Evolutionary conservation across 2,113 vertebrate genomes (phyloP).

Genomic region (Salvelinus fontinalis): DNA sequence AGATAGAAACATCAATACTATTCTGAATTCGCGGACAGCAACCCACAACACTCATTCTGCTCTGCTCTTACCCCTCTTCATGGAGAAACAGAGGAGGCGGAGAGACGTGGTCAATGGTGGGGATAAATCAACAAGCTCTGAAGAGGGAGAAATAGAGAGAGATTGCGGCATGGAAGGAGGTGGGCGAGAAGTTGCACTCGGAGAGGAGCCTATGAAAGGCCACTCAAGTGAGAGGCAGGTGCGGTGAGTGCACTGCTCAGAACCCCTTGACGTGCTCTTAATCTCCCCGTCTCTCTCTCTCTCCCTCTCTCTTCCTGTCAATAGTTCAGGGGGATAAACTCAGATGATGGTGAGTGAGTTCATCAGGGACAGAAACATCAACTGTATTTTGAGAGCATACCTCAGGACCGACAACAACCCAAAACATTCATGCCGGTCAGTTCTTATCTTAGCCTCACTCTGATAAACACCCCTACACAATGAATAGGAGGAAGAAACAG

Average conservation of each 20-base stretch:
- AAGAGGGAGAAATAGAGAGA: not conserved
- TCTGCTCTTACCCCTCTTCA: no score
- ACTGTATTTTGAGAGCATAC: no score
- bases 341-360: not conserved
- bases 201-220: conserved; percentile 3
- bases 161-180: no score
- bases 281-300: not conserved
- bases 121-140: not conserved
- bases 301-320: conserved; percentile 1
- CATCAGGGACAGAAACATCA: no score
- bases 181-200: not conserved
- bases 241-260: conserved; percentile 4
- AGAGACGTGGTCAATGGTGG: no score
- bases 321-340: not conserved
- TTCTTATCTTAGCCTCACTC: no score
- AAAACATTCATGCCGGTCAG: no score
- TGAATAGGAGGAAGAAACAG: not conserved
- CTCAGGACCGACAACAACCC: no score
- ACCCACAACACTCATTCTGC: no score
- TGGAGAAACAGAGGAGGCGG: not conserved
- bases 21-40: no score
- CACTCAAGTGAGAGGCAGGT: not conserved
- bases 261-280: not conserved
- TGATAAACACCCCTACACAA: no score
- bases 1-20: no score